A percentile compares a stretch with the other conserved stretches of the same genome.
These are phyloP conservation scores for Eulimnadia texana DNA, from an alignment of 1,140 invertebrate genomes.

Conservation along the genomic window DNA sequence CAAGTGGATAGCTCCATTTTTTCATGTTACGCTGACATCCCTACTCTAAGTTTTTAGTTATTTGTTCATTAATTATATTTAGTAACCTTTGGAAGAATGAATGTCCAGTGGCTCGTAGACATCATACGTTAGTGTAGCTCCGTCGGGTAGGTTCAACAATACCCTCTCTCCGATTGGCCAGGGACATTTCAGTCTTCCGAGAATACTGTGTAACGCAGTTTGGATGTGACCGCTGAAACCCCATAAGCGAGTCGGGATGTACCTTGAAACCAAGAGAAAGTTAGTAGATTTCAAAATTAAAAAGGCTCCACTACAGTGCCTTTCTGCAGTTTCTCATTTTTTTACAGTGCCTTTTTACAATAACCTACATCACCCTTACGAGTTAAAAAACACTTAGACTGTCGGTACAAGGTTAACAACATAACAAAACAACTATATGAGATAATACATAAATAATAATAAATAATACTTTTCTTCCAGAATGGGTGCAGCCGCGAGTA, in stretches of 20 bases:
- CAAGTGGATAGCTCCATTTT: too few relatives aligned
- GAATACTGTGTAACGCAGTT: slow-evolving; percentile 75
- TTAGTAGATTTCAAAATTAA: not conserved
- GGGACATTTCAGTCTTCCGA: slow-evolving; percentile 68
- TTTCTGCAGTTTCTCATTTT: not conserved
- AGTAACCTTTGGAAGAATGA: slow-evolving; percentile 9
- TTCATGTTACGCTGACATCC: too few relatives aligned
- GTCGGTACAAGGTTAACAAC: too few relatives aligned
- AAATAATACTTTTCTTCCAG: slow-evolving; percentile 53
- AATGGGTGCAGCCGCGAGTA: slow-evolving; percentile 57
- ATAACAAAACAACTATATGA: too few relatives aligned
- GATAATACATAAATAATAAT: not conserved
- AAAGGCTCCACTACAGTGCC: too few relatives aligned
- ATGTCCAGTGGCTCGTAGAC: slow-evolving; percentile 61
- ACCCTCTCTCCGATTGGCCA: slow-evolving; percentile 69
- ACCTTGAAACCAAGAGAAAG: slow-evolving; percentile 51
- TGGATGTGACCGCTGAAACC: slow-evolving; percentile 87
- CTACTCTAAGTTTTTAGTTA: not conserved
- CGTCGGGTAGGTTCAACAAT: slow-evolving; percentile 54
- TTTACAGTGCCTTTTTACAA: not conserved
- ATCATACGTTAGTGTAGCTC: slow-evolving; percentile 80
- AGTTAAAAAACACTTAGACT: too few relatives aligned
- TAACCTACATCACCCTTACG: slow-evolving; percentile 1
- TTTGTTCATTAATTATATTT: not conserved
- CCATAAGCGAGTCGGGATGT: slow-evolving; percentile 78